Evolutionary conservation across 2,113 vertebrate genomes (phyloP).

Genomic region (Phalacrocorax carbo): DNA sequence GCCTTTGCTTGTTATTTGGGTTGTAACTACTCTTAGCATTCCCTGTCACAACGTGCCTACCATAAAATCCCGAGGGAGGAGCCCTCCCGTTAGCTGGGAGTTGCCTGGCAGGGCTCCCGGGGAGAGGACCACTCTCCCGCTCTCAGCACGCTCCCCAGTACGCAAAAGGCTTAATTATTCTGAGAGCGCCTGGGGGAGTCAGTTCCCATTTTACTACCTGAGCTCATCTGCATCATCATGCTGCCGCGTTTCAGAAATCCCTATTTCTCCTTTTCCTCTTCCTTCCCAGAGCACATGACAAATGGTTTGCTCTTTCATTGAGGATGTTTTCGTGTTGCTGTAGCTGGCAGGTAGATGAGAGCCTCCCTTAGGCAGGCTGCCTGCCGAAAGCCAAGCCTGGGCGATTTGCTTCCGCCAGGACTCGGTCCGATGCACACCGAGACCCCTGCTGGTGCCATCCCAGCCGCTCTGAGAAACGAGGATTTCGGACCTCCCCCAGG

Average conservation of each 20-base stretch:
- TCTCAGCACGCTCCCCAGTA: background rate
- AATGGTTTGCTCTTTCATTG: background rate
- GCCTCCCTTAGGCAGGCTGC: background rate
- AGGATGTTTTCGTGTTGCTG: background rate
- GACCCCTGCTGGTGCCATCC: background rate
- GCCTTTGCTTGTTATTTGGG: background rate
- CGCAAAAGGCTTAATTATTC: background rate
- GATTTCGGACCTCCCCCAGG: fast-evolving
- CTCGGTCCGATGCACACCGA: fast-evolving
- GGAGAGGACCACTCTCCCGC: background rate
- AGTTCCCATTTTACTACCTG: background rate
- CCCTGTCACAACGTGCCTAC: background rate
- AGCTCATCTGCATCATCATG: background rate
- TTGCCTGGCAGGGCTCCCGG: background rate
- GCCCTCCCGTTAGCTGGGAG: background rate
- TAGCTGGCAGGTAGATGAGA: background rate
- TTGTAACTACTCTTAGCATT: fast-evolving
- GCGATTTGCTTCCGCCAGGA: background rate
- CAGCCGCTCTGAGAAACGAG: background rate
- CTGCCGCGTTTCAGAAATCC: background rate
- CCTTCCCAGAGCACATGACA: background rate
- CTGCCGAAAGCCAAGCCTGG: background rate
- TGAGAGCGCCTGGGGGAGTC: background rate
- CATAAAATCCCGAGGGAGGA: background rate
- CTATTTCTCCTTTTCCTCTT: background rate